phyloP scores from a whole-genome alignment of 2,113 vertebrate genomes.

The Camelus bactrianus region DNA sequence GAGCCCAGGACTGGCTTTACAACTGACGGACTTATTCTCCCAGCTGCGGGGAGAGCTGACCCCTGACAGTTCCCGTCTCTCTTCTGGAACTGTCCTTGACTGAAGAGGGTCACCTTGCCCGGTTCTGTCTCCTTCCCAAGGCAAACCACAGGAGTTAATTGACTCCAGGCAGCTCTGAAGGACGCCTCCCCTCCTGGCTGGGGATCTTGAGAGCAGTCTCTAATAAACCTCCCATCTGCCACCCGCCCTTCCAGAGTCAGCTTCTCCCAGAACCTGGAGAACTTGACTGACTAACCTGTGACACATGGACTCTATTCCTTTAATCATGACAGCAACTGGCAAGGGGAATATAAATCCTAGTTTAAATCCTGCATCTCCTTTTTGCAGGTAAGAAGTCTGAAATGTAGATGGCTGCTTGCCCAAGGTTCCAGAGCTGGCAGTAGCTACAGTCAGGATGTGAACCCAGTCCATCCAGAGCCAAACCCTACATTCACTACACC shows the following conservation, averaged over 20 bases:
- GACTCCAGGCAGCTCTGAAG: not conserved
- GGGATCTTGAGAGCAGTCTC: not conserved
- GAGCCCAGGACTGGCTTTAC: not conserved
- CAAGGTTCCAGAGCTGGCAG: not conserved
- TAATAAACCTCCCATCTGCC: fast-evolving
- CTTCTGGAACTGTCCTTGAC: not conserved
- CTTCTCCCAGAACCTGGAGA: not conserved
- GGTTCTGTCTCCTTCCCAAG: not conserved
- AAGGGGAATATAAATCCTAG: not conserved
- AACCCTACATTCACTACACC: not conserved
- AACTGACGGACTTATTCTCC: not conserved
- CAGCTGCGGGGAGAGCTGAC: not conserved
- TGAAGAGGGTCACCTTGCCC: not conserved
- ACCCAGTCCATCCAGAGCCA: not conserved
- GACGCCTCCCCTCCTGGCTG: too few relatives aligned
- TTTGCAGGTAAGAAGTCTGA: not conserved
- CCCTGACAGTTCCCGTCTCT: not conserved
- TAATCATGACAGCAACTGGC: not conserved
- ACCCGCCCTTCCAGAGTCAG: not conserved
- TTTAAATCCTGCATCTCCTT: not conserved
- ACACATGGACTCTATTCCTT: not conserved
- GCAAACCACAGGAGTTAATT: not conserved
- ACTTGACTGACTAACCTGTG: not conserved
- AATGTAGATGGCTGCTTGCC: not conserved
- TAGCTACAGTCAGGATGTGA: not conserved